Conservation (phyloP, 2,888 invertebrate genomes). For the Muscina levida region DNA sequence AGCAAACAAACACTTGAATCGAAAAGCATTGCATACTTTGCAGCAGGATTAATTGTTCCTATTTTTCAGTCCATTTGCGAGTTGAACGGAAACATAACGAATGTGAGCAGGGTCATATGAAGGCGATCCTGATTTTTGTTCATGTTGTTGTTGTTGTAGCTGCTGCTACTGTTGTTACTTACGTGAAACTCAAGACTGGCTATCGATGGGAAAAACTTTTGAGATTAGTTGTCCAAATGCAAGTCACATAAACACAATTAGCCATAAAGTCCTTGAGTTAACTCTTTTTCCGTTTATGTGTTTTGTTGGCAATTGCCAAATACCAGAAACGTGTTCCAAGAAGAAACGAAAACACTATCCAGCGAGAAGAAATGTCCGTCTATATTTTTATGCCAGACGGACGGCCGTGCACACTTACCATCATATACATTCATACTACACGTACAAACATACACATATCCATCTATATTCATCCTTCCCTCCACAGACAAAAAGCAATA, state of each 20-base stretch:
- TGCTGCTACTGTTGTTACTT: too few species aligned
- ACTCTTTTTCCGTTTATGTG: constrained; percentile 64
- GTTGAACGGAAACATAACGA: too few species aligned
- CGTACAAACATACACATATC: neutral
- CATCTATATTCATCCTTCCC: neutral
- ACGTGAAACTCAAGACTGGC: neutral
- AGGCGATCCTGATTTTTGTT: too few species aligned
- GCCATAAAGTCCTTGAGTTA: constrained; percentile 73
- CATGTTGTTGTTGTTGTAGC: too few species aligned
- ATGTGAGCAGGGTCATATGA: too few species aligned
- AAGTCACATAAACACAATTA: constrained; percentile 77
- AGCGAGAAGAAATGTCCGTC: constrained; percentile 22
- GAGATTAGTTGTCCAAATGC: constrained; percentile 65
- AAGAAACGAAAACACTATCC: constrained; percentile 34
- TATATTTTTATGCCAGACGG: neutral
- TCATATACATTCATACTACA: neutral
- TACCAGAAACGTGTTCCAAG: constrained; percentile 45
- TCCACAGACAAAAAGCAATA: constrained; percentile 1
- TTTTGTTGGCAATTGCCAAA: constrained; percentile 41
- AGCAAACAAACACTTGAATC: neutral
- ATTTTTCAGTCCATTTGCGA: too few species aligned
- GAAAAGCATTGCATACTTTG: constrained; percentile 7
- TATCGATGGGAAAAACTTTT: constrained; percentile 44
- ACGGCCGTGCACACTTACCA: neutral
- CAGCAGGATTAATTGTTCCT: neutral